Percentiles rank a stretch among this genome's conserved stretches.
Evolutionary conservation across 2,888 invertebrate genomes (phyloP).

Genomic region (Arctia plantaginis): DNA sequence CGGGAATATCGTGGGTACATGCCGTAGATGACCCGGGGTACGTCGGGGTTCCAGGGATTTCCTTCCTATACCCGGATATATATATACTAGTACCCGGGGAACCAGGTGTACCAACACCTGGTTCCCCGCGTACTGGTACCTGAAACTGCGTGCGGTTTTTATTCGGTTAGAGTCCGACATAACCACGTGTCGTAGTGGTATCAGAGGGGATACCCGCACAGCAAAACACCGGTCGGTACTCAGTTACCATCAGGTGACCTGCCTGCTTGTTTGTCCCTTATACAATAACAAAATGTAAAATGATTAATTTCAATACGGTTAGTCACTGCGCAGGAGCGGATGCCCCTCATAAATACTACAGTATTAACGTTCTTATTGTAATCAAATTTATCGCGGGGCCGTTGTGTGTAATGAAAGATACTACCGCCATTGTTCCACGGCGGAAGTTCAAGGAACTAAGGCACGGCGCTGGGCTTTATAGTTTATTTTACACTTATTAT

Average conservation of each 20-base stretch:
- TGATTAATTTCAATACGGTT: slow-evolving; percentile 5
- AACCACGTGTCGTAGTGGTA: too few species aligned
- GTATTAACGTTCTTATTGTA: slow-evolving; percentile 27
- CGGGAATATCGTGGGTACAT: too few species aligned
- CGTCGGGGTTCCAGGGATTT: too few species aligned
- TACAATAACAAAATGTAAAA: neutral
- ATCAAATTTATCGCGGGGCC: slow-evolving; percentile 25
- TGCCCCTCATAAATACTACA: slow-evolving; percentile 1
- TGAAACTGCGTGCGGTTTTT: too few species aligned
- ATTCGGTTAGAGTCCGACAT: too few species aligned
- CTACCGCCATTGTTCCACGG: slow-evolving; percentile 35
- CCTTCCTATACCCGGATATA: too few species aligned
- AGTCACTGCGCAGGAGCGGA: slow-evolving; percentile 13
- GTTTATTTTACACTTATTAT: slow-evolving; percentile 2
- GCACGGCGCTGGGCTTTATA: neutral
- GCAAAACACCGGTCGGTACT: neutral
- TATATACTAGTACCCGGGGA: too few species aligned
- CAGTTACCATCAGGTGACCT: neutral
- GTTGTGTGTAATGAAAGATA: slow-evolving; percentile 8
- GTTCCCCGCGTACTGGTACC: too few species aligned
- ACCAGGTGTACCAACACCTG: too few species aligned
- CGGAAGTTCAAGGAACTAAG: slow-evolving; percentile 34
- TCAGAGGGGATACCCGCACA: too few species aligned
- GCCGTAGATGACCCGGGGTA: too few species aligned
- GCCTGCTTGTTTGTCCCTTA: neutral